Evolutionary conservation across 2,888 invertebrate species (phyloP).

Genomic region (Lasioglossum villosulum): DNA sequence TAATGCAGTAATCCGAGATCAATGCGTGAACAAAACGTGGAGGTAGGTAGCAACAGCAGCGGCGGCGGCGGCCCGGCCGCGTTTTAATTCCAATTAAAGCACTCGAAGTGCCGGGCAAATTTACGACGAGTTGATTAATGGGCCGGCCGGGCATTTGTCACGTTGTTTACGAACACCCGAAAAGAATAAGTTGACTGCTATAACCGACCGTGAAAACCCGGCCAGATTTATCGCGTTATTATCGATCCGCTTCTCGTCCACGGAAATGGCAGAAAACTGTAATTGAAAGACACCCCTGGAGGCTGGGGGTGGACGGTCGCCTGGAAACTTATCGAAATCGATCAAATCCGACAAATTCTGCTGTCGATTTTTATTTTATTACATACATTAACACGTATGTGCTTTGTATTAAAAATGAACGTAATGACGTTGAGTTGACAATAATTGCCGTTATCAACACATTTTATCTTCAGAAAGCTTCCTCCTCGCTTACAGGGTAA

Average conservation of each 20-base stretch:
- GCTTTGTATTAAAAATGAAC: background rate
- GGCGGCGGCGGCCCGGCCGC: background rate
- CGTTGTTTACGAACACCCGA: constrained; percentile 68
- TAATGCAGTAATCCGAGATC: constrained; percentile 38
- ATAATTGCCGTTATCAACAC: no score
- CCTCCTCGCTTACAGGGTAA: constrained; percentile 11
- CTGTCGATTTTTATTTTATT: background rate
- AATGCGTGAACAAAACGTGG: constrained; percentile 24
- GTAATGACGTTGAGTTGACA: background rate
- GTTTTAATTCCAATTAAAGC: constrained; percentile 58
- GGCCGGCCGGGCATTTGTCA: constrained; percentile 64
- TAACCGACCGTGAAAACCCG: constrained; percentile 67
- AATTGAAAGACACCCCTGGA: constrained; percentile 70
- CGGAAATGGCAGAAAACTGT: constrained; percentile 62
- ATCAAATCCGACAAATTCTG: background rate
- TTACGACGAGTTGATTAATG: constrained; percentile 65
- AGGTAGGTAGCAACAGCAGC: background rate
- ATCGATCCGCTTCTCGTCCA: constrained; percentile 60
- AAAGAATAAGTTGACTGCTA: constrained; percentile 68
- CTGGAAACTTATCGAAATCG: constrained; percentile 7
- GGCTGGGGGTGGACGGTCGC: constrained; percentile 23
- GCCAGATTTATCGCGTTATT: constrained; percentile 69
- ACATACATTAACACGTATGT: background rate
- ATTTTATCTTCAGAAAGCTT: background rate
- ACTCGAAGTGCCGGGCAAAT: constrained; percentile 52